Conservation (phyloP, 1,140 invertebrate genomes). For the Carposina sasakii region DNA sequence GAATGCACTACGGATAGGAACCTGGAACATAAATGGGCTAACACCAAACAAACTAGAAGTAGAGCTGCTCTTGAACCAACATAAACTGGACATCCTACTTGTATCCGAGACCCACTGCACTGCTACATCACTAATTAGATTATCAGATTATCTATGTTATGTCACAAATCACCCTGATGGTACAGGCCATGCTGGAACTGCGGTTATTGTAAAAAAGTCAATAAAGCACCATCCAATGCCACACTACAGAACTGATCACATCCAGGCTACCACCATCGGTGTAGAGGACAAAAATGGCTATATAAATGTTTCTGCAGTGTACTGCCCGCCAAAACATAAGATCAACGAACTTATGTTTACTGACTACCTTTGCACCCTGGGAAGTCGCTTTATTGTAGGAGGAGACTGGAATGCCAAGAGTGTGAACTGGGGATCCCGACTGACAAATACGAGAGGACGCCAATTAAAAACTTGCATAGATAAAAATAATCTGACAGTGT, state of each 20-base stretch:
- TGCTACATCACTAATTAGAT: neutral
- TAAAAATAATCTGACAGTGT: neutral
- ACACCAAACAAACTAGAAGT: constrained; percentile 19
- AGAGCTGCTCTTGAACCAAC: constrained; percentile 8
- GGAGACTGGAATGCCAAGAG: constrained; percentile 9
- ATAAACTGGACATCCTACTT: constrained; percentile 17
- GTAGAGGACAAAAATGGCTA: neutral
- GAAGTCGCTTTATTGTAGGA: neutral
- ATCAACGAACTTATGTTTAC: neutral
- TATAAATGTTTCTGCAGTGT: neutral
- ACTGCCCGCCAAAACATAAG: neutral
- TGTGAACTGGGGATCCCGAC: neutral
- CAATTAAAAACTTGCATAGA: neutral
- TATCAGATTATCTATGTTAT: constrained; percentile 10
- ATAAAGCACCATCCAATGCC: constrained; percentile 16
- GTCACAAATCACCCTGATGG: constrained; percentile 25
- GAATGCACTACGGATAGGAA: constrained; percentile 10
- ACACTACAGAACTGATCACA: constrained; percentile 9
- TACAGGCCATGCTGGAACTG: constrained; percentile 23
- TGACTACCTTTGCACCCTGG: neutral
- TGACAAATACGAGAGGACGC: neutral
- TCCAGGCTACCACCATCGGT: constrained; percentile 19
- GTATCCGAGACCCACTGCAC: constrained; percentile 21
- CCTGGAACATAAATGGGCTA: constrained; percentile 31
- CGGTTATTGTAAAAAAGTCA: constrained; percentile 15